phyloP scores from a whole-genome alignment of 2,888 invertebrate species.

The Drosophila niveifrons region DNA sequence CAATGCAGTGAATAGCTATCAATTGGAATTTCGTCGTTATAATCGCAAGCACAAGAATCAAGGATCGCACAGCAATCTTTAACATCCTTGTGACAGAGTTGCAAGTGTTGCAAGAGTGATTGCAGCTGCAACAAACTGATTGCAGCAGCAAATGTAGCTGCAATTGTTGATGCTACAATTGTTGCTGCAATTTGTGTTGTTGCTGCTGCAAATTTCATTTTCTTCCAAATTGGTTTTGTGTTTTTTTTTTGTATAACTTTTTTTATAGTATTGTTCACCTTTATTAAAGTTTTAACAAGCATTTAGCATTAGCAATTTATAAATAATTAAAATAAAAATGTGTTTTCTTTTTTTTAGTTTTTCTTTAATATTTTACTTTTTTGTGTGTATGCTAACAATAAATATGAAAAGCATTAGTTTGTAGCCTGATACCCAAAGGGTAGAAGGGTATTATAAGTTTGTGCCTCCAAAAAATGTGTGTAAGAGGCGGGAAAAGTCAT shows the following conservation, averaged over 20 bases:
- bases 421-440: too few species aligned
- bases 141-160: background rate
- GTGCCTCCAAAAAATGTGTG: too few species aligned
- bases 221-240: background rate
- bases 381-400: too few species aligned
- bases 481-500: too few species aligned
- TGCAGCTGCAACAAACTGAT: background rate
- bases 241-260: background rate
- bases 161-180: background rate
- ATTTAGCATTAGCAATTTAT: too few species aligned
- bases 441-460: too few species aligned
- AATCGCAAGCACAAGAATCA: background rate
- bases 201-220: constrained; percentile 6
- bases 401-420: too few species aligned
- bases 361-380: too few species aligned
- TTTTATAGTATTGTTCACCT: background rate
- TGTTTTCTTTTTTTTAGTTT: too few species aligned
- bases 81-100: background rate
- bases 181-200: background rate
- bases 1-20: constrained; percentile 61
- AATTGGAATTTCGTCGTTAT: constrained; percentile 35
- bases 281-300: too few species aligned
- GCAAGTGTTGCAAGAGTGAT: background rate
- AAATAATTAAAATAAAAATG: too few species aligned
- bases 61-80: background rate